Evolutionary conservation across 2,888 invertebrate species (phyloP).

Genomic region (Catocala fraxini): DNA sequence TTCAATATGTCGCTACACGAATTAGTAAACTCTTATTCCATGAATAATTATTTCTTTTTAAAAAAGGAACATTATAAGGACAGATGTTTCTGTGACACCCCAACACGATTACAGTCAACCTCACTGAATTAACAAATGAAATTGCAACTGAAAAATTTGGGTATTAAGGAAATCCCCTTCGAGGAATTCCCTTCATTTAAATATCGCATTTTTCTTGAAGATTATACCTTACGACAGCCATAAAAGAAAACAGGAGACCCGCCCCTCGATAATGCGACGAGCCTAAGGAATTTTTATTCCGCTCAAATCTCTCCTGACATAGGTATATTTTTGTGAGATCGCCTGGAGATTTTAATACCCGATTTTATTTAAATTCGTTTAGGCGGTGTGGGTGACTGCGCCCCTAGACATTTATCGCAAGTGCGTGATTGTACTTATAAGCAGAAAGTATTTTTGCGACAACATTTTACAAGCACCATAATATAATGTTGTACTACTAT

Average conservation of each 20-base stretch:
- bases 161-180: constrained; percentile 78
- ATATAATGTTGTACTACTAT: neutral
- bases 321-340: constrained; percentile 86
- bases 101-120: constrained; percentile 60
- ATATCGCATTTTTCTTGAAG: constrained; percentile 88
- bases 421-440: constrained; percentile 84
- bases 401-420: constrained; percentile 82
- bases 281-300: constrained; percentile 86
- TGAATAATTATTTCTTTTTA: neutral
- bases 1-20: neutral
- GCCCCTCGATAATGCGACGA: constrained; percentile 86
- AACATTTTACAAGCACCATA: constrained; percentile 32
- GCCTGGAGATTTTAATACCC: constrained; percentile 85
- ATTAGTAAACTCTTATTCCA: neutral
- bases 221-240: constrained; percentile 88
- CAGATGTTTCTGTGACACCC: constrained; percentile 57
- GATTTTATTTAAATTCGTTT: constrained; percentile 87
- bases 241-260: constrained; percentile 86
- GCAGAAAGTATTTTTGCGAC: constrained; percentile 61
- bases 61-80: constrained; percentile 47
- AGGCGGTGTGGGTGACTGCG: constrained; percentile 79
- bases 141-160: constrained; percentile 78
- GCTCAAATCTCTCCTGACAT: constrained; percentile 86
- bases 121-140: constrained; percentile 77
- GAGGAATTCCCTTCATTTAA: constrained; percentile 86